A percentile compares a stretch with the other conserved stretches of the same genome.
Evolutionary conservation across 1,140 invertebrate species (phyloP).

Genomic region (Cotesia typhae): DNA sequence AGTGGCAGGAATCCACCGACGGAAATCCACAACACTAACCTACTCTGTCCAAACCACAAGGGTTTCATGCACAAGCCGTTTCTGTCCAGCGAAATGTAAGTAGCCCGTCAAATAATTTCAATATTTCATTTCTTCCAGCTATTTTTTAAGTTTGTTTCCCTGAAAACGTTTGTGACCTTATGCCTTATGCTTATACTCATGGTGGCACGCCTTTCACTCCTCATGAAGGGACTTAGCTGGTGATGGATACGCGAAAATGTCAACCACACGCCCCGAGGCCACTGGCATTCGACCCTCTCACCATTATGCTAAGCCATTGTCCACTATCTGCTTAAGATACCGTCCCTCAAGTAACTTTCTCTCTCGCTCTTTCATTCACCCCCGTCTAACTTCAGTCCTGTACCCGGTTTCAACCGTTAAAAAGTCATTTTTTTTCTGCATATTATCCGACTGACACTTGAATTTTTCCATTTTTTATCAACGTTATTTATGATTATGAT

Average conservation of each 20-base stretch:
- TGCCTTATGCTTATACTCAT: too few relatives aligned
- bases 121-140: constrained; percentile 23
- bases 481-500: neutral
- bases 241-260: constrained; percentile 45
- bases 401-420: constrained; percentile 33
- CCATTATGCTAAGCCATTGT: constrained; percentile 64
- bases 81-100: constrained; percentile 51
- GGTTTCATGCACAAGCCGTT: constrained; percentile 52
- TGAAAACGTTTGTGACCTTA: constrained; percentile 21
- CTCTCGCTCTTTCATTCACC: constrained; percentile 22
- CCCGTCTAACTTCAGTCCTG: neutral
- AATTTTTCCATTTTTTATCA: neutral
- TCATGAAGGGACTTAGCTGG: constrained; percentile 25
- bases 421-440: constrained; percentile 42
- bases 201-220: constrained; percentile 25
- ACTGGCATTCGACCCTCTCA: constrained; percentile 35
- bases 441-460: neutral
- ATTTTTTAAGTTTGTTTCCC: neutral
- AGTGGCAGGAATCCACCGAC: constrained; percentile 49
- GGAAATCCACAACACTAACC: constrained; percentile 49
- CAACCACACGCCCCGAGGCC: constrained; percentile 40
- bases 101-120: constrained; percentile 5
- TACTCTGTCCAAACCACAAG: constrained; percentile 56
- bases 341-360: constrained; percentile 37
- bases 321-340: constrained; percentile 65